phyloP scores from a whole-genome alignment of 2,888 invertebrate genomes.

The Drosophila robusta region DNA sequence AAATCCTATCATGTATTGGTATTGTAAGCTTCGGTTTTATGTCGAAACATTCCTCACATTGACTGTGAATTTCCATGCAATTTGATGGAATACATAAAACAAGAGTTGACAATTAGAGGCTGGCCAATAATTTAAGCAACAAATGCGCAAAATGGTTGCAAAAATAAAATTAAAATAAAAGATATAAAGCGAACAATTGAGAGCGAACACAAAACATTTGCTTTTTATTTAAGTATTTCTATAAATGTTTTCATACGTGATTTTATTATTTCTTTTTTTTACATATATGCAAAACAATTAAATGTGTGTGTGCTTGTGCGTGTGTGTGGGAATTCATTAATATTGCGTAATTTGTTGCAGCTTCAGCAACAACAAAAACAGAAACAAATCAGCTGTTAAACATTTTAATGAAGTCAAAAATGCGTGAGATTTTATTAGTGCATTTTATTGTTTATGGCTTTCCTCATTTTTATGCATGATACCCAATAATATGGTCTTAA shows the following conservation, averaged over 20 bases:
- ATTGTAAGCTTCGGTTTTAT: constrained; percentile 59
- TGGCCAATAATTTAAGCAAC: constrained; percentile 36
- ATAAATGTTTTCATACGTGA: constrained; percentile 12
- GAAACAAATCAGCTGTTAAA: constrained; percentile 53
- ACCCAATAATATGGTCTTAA: not conserved
- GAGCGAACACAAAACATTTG: constrained; percentile 34
- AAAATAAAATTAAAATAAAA: not conserved
- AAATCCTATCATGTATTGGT: constrained; percentile 65
- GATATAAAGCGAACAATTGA: constrained; percentile 25
- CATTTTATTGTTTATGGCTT: constrained; percentile 59
- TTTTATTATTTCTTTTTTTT: not conserved
- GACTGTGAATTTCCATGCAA: constrained; percentile 38
- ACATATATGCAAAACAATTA: not conserved
- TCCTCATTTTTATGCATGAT: constrained; percentile 4
- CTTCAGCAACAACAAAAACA: constrained; percentile 21
- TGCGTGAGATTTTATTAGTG: constrained; percentile 71
- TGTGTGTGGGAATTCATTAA: constrained; percentile 16
- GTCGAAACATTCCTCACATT: constrained; percentile 20
- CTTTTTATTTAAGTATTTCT: constrained; percentile 16
- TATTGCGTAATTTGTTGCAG: constrained; percentile 41
- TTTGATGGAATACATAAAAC: constrained; percentile 12
- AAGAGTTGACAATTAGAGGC: constrained; percentile 39
- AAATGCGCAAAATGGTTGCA: constrained; percentile 28
- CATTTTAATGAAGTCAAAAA: constrained; percentile 70
- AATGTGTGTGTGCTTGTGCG: not conserved